These are phyloP conservation scores for Lethocerus indicus DNA, from an alignment of 1,140 invertebrate genomes.

Conservation along the genomic window DNA sequence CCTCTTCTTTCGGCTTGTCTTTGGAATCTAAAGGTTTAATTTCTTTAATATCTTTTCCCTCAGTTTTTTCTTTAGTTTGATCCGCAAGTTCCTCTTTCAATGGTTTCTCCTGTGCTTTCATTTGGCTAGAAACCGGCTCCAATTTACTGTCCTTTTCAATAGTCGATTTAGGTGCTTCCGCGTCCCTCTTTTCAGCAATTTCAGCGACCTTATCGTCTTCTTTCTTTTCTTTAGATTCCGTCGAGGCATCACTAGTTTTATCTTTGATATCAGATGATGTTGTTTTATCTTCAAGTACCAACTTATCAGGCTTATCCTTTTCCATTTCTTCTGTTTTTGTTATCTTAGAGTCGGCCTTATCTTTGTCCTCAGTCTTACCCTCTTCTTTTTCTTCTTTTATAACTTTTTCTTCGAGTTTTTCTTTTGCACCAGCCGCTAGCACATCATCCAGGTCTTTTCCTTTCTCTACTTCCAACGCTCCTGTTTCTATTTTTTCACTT, in stretches of 20 bases:
- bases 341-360: background rate
- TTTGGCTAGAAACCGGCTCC: too few relatives aligned
- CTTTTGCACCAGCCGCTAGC: background rate
- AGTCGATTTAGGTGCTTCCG: too few relatives aligned
- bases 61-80: too few relatives aligned
- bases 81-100: too few relatives aligned
- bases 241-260: background rate
- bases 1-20: too few relatives aligned
- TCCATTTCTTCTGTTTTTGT: background rate
- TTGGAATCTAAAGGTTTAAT: too few relatives aligned
- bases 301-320: background rate
- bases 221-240: background rate
- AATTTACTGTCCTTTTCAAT: too few relatives aligned
- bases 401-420: background rate
- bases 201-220: too few relatives aligned
- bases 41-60: too few relatives aligned
- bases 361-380: background rate
- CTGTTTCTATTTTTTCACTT: background rate
- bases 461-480: background rate
- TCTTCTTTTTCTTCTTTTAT: background rate
- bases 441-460: background rate
- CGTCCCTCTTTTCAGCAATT: too few relatives aligned
- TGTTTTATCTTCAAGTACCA: background rate
- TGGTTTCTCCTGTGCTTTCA: too few relatives aligned
- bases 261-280: background rate